Evolutionary conservation across 1,140 invertebrate species (phyloP).

Genomic region (Lasioglossum baleicum): DNA sequence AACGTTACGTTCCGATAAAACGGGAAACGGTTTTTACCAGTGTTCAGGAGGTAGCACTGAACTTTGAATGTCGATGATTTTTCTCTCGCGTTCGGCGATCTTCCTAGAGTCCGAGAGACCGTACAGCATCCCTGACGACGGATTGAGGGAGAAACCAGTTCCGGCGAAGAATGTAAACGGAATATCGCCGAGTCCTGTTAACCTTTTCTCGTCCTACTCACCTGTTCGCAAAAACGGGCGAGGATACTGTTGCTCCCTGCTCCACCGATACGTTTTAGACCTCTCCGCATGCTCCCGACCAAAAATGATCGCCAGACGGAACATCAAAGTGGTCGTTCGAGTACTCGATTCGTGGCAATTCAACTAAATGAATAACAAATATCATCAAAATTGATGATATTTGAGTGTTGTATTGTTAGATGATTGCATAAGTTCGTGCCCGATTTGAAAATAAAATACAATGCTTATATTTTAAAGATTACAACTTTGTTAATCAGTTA

Average conservation of each 20-base stretch:
- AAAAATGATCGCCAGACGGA: too few relatives aligned
- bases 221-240: slow-evolving; percentile 53
- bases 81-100: slow-evolving; percentile 33
- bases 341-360: too few relatives aligned
- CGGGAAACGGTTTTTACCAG: not conserved
- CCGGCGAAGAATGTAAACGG: slow-evolving; percentile 72
- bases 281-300: not conserved
- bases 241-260: slow-evolving; percentile 1
- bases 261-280: not conserved
- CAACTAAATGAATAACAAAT: too few relatives aligned
- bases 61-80: slow-evolving; percentile 36
- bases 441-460: too few relatives aligned
- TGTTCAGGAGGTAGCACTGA: not conserved
- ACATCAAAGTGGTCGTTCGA: too few relatives aligned
- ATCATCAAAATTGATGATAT: too few relatives aligned
- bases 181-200: slow-evolving; percentile 73
- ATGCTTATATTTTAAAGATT: too few relatives aligned
- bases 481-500: too few relatives aligned
- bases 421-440: too few relatives aligned
- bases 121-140: slow-evolving; percentile 31
- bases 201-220: slow-evolving; percentile 70
- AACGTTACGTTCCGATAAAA: too few relatives aligned
- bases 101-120: slow-evolving; percentile 34
- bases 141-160: slow-evolving; percentile 72
- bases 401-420: too few relatives aligned